Base-by-base conservation (phyloP, 2,113 vertebrate genomes). In the Mystacornis crossleyi region DNA sequence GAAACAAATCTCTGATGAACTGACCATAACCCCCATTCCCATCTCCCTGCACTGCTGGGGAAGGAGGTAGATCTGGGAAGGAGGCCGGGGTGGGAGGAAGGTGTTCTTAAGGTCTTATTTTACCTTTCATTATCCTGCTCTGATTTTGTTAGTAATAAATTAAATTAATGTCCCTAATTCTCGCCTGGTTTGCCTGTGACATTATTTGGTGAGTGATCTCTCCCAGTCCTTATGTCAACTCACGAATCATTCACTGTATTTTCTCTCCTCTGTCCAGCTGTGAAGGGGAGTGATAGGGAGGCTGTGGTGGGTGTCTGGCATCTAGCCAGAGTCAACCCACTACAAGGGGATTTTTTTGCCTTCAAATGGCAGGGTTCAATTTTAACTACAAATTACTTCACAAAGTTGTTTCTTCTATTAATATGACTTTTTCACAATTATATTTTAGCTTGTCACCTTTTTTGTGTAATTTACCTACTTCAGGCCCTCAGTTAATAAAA, bases 291-390 rank as follows among this genome's bases (percentile, higher is more conserved):
- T 33, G 43, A 43, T 10, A 20, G 26, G 11, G 9, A 51, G 21
- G 62, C 21, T 51, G 51, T 60, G 26, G 14, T 28, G 14, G 15
- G 5, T 33, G 36, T 33, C 33, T 60, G 38, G 21, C 6, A 67
- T 60, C 26, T 4, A 60, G 45, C 33, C 21, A 28, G 21, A 19
- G 9, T 33, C 36, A 77, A 51, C 33, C 4, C 11, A 36, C 26
- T 36, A 23, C 9, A 36, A 43, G 18, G 12, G 1, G 0, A 0
- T 8, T 71, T 70, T 21, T 66, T 54, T 1, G 3, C 24, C 6
- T 43, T 54, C 8, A 9, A 9, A 3, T 40, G 12, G 3, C 4
- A 33, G 18, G 40, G 8, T 12, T 16, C 28, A 43, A 33, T 72
- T 65, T 86, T 81, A 65, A 21, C 25, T 73, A 33, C 29, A 38